Percentiles rank a stretch among this genome's conserved stretches.
Evolutionary conservation across 2,113 vertebrate species (phyloP).

Genomic region (Mustela nigripes): DNA sequence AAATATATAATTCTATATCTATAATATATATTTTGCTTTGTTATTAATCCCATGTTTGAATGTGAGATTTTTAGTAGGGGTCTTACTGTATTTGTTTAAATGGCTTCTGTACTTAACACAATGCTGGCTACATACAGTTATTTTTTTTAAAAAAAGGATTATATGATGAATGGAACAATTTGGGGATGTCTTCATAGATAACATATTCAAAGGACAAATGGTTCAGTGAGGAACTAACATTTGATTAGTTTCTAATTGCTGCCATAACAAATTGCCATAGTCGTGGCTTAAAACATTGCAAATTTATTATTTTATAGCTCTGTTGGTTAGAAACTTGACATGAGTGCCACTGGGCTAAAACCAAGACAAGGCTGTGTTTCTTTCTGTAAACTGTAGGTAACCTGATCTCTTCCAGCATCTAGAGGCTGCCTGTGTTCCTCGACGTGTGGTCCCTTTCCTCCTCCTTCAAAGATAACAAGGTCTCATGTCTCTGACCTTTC

Average conservation of each 20-base stretch:
- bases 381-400: neutral
- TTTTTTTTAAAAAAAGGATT: neutral
- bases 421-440: neutral
- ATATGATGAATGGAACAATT: neutral
- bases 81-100: neutral
- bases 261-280: neutral
- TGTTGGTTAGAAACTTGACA: neutral
- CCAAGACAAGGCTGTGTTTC: neutral
- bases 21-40: neutral
- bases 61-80: neutral
- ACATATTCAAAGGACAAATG: neutral
- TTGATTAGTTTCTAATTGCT: neutral
- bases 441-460: neutral
- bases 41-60: neutral
- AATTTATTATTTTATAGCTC: neutral
- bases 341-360: neutral
- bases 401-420: neutral
- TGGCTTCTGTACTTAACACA: neutral
- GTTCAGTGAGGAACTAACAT: neutral
- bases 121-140: neutral
- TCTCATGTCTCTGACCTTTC: neutral
- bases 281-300: neutral
- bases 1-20: neutral
- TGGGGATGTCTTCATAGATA: neutral
- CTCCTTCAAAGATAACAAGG: neutral